phyloP scores from a whole-genome alignment of 2,797 vertebrate genomes.

The Zonotrichia albicollis region DNA sequence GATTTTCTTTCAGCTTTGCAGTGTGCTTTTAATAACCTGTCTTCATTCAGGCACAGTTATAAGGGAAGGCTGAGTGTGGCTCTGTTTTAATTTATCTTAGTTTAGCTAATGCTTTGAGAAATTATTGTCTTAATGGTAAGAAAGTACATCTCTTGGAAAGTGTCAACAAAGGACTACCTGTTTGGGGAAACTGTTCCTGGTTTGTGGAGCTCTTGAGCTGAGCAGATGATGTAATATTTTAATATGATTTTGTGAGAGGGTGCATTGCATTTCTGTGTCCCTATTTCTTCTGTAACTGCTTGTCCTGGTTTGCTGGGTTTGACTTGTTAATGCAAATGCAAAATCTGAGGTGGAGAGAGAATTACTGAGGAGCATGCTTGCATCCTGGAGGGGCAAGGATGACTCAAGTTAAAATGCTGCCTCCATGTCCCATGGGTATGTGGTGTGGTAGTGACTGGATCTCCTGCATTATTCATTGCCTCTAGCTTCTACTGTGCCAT shows the following conservation, averaged over 20 bases:
- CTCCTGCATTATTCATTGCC: constrained; percentile 61
- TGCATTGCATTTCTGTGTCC: not conserved
- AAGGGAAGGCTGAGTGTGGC: not conserved
- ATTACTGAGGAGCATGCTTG: not conserved
- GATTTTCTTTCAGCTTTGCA: not conserved
- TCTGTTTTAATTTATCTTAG: not conserved
- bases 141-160: not conserved
- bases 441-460: not conserved
- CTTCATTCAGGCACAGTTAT: not conserved
- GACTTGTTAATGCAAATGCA: not conserved
- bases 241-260: not conserved
- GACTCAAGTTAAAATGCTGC: not conserved
- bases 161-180: not conserved
- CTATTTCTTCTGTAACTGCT: not conserved
- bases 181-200: not conserved
- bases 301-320: not conserved
- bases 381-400: not conserved
- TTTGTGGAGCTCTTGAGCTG: not conserved
- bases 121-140: not conserved
- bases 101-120: not conserved
- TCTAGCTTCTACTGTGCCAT: not conserved
- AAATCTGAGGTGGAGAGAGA: not conserved
- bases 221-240: not conserved
- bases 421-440: constrained; percentile 16
- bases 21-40: not conserved